These are phyloP conservation scores for Malurus leucopterus DNA, from an alignment of 2,797 vertebrate genomes.

Conservation along the genomic window DNA sequence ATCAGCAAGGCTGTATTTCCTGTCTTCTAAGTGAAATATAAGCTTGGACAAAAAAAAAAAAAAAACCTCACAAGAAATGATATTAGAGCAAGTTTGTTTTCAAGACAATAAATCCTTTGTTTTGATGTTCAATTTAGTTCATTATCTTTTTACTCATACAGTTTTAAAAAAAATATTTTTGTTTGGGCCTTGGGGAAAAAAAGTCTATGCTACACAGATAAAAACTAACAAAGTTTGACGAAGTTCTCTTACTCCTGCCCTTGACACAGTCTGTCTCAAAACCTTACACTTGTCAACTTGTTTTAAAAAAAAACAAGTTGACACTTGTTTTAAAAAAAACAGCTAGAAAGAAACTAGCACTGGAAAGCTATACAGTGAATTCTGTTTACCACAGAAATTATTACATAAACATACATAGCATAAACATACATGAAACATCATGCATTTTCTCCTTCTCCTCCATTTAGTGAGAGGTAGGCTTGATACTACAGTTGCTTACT, in stretches of 20 bases:
- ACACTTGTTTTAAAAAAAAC: too few species aligned
- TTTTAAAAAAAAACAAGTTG: too few species aligned
- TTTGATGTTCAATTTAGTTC: not conserved
- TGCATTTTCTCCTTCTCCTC: accelerated
- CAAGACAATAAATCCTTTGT: not conserved
- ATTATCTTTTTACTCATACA: not conserved
- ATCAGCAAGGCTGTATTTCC: constrained; percentile 33
- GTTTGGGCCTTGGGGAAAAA: not conserved
- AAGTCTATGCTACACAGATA: not conserved
- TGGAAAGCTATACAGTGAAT: not conserved
- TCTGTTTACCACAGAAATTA: not conserved
- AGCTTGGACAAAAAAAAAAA: not conserved
- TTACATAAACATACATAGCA: not conserved
- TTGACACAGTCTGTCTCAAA: not conserved
- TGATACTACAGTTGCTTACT: not conserved
- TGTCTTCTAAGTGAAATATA: constrained; percentile 9
- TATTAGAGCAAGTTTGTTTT: not conserved
- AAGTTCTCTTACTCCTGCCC: not conserved
- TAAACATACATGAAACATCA: not conserved
- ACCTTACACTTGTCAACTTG: not conserved
- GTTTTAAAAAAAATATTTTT: not conserved
- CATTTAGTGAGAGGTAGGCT: not conserved
- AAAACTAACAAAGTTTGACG: not conserved
- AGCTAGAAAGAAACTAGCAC: not conserved
- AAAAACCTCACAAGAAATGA: not conserved